Percentiles rank a stretch among this genome's conserved stretches.
Evolutionary conservation across 2,888 invertebrate species (phyloP).

Genomic region (Plagodis dolabraria): DNA sequence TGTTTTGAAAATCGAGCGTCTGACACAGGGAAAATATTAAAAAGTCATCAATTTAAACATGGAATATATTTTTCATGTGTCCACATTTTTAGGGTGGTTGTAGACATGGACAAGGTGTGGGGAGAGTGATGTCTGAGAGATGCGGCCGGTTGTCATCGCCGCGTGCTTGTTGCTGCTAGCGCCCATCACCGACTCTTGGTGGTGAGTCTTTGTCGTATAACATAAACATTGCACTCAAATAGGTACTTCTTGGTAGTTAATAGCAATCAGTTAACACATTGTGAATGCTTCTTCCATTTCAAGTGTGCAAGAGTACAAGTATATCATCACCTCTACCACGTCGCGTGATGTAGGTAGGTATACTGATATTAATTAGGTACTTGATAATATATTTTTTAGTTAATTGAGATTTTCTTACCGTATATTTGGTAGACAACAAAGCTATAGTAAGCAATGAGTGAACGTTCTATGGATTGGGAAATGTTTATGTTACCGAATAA

Average conservation of each 20-base stretch:
- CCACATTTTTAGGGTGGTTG: slow-evolving; percentile 45
- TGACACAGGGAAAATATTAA: slow-evolving; percentile 40
- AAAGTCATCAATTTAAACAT: slow-evolving; percentile 25
- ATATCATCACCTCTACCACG: too few species aligned
- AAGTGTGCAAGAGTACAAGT: too few species aligned
- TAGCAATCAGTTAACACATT: background rate
- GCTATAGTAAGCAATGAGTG: background rate
- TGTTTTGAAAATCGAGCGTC: slow-evolving; percentile 65
- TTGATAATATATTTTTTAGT: too few species aligned
- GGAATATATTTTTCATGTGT: slow-evolving; percentile 33
- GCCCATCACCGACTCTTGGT: slow-evolving; percentile 94
- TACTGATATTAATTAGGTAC: too few species aligned
- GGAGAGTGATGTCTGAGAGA: slow-evolving; percentile 82
- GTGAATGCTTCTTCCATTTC: too few species aligned
- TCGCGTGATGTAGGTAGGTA: too few species aligned
- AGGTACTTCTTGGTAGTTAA: slow-evolving; percentile 5
- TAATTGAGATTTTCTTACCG: too few species aligned
- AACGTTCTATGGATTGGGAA: background rate
- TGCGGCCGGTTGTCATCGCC: slow-evolving; percentile 92
- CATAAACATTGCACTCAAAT: slow-evolving; percentile 7
- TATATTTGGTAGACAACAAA: too few species aligned
- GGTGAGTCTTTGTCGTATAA: slow-evolving; percentile 86
- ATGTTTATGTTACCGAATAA: background rate
- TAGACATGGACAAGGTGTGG: slow-evolving; percentile 51
- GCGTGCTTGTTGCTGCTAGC: slow-evolving; percentile 94